phyloP scores from a whole-genome alignment of 2,888 invertebrate species.

The Synanthedon formicaeformis region DNA sequence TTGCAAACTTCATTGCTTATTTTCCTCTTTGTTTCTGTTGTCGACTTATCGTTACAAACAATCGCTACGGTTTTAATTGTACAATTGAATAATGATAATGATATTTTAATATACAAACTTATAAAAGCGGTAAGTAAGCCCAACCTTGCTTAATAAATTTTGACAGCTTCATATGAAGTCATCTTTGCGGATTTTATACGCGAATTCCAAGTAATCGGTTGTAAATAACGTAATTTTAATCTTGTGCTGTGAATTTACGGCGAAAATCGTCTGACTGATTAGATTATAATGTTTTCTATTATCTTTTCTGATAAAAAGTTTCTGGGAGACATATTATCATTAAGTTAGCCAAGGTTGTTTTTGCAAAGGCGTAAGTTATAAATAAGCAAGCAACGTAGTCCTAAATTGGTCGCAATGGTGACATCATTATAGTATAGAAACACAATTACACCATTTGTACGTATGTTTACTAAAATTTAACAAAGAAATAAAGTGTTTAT shows the following conservation, averaged over 20 bases:
- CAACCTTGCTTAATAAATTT: constrained; percentile 4
- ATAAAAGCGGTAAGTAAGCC: constrained; percentile 12
- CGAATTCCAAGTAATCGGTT: background rate
- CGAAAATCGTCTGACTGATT: background rate
- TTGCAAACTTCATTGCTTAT: constrained; percentile 34
- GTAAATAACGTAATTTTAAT: background rate
- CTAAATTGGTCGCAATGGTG: constrained; percentile 28
- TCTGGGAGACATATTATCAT: background rate
- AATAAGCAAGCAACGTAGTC: constrained; percentile 2
- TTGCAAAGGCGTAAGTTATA: background rate
- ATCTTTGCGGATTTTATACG: constrained; percentile 14
- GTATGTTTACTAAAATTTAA: too few species aligned
- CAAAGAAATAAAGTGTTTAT: too few species aligned
- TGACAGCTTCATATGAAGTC: constrained; percentile 20
- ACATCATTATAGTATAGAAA: constrained; percentile 24
- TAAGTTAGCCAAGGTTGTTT: background rate
- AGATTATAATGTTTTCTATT: too few species aligned
- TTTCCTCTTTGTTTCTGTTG: background rate
- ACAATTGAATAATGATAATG: constrained; percentile 1
- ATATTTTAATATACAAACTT: background rate
- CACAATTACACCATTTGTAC: constrained; percentile 1
- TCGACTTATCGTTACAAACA: background rate
- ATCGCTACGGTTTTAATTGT: constrained; percentile 3
- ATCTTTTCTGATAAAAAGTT: background rate
- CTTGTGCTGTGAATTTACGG: background rate